phyloP scores from a whole-genome alignment of 2,888 invertebrate genomes.

The Cephus spinipes region DNA sequence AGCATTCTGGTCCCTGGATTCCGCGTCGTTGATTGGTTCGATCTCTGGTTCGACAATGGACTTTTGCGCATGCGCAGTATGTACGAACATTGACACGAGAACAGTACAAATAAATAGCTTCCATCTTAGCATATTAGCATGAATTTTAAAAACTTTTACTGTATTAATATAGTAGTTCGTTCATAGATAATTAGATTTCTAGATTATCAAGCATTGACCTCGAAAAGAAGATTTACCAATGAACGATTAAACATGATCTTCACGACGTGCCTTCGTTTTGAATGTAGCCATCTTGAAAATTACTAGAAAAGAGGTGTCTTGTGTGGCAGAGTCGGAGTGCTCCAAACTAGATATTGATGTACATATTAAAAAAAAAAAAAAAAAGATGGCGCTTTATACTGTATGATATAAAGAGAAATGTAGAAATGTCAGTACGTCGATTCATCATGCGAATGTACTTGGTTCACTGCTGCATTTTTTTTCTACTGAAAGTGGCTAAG shows the following conservation, averaged over 20 bases:
- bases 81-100: constrained; percentile 34
- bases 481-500: too few species aligned
- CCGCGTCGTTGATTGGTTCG: constrained; percentile 27
- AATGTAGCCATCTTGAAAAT: constrained; percentile 20
- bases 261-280: constrained; percentile 6
- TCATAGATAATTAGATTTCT: background rate
- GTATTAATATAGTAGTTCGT: background rate
- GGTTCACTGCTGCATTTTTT: too few species aligned
- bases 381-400: too few species aligned
- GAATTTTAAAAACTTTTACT: background rate
- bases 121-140: constrained; percentile 10
- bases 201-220: background rate
- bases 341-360: background rate
- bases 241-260: background rate
- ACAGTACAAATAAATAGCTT: constrained; percentile 25
- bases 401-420: too few species aligned
- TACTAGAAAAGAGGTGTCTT: background rate
- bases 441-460: too few species aligned
- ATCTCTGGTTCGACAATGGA: constrained; percentile 12
- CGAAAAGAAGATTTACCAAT: background rate
- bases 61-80: constrained; percentile 38
- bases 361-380: too few species aligned
- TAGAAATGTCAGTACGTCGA: too few species aligned
- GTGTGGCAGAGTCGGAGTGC: background rate
- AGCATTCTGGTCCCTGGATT: constrained; percentile 9